A percentile compares a stretch with the other conserved stretches of the same genome.
These are phyloP conservation scores for Drosophila biarmipes DNA, from an alignment of 1,140 invertebrate genomes.

Conservation along the genomic window DNA sequence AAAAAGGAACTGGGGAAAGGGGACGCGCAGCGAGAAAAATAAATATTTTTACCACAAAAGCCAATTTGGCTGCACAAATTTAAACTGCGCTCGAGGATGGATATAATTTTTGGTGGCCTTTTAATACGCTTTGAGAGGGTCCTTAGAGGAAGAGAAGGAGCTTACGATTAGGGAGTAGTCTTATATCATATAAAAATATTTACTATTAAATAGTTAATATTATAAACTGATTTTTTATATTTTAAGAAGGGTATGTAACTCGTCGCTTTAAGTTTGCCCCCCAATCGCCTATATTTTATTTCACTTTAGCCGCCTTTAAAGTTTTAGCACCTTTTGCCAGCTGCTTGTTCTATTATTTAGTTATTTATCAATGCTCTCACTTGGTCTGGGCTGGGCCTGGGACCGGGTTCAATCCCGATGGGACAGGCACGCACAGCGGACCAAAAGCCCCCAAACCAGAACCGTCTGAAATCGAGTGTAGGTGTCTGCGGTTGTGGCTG, in stretches of 20 bases:
- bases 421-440: conserved; percentile 14
- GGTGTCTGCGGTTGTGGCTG: conserved; percentile 40
- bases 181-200: background rate
- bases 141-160: background rate
- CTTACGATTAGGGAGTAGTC: no score
- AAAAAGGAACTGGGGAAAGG: background rate
- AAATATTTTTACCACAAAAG: conserved; percentile 59
- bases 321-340: conserved; percentile 62
- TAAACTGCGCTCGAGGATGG: conserved; percentile 43
- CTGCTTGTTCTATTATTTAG: conserved; percentile 77
- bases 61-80: conserved; percentile 41
- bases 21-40: conserved; percentile 10
- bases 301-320: conserved; percentile 48
- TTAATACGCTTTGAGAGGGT: conserved; percentile 3
- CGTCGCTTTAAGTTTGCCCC: background rate
- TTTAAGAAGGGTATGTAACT: background rate
- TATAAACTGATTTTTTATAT: no score
- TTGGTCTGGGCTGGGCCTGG: conserved; percentile 1
- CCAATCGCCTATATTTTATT: background rate
- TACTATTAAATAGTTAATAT: background rate
- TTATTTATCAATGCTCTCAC: conserved; percentile 70
- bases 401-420: conserved; percentile 14
- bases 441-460: conserved; percentile 11
- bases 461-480: conserved; percentile 29
- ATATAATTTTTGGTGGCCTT: conserved; percentile 28